phyloP scores from a whole-genome alignment of 1,140 invertebrate genomes.

The Rhagoletis pomonella region DNA sequence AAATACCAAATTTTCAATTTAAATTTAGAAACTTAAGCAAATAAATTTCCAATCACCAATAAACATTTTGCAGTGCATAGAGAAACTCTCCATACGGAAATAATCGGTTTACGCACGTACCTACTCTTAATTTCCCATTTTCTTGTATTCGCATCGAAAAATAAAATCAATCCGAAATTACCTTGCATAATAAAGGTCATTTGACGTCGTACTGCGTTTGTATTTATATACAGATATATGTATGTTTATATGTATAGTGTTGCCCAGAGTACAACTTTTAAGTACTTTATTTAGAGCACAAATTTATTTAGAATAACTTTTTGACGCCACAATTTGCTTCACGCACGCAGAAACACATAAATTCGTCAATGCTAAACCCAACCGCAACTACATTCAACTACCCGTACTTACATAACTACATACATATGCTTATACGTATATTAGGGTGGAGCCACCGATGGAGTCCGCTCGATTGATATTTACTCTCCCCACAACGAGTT shows the following conservation, averaged over 20 bases:
- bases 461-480: too few relatives aligned
- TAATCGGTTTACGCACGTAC: background rate
- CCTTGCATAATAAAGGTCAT: background rate
- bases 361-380: background rate
- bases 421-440: background rate
- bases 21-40: too few relatives aligned
- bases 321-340: background rate
- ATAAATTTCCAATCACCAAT: too few relatives aligned
- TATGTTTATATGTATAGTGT: background rate
- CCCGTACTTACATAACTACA: background rate
- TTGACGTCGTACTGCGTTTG: background rate
- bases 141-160: conserved; percentile 16
- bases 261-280: background rate
- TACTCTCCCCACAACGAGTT: too few relatives aligned
- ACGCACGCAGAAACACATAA: conserved; percentile 12
- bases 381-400: background rate
- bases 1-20: too few relatives aligned
- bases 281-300: background rate
- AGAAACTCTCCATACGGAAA: background rate
- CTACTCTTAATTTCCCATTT: background rate
- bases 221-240: background rate
- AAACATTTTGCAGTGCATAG: too few relatives aligned
- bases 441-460: too few relatives aligned
- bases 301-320: background rate
- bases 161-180: background rate